These are phyloP conservation scores for Melieria crassipennis DNA, from an alignment of 2,888 invertebrate genomes.

Conservation along the genomic window DNA sequence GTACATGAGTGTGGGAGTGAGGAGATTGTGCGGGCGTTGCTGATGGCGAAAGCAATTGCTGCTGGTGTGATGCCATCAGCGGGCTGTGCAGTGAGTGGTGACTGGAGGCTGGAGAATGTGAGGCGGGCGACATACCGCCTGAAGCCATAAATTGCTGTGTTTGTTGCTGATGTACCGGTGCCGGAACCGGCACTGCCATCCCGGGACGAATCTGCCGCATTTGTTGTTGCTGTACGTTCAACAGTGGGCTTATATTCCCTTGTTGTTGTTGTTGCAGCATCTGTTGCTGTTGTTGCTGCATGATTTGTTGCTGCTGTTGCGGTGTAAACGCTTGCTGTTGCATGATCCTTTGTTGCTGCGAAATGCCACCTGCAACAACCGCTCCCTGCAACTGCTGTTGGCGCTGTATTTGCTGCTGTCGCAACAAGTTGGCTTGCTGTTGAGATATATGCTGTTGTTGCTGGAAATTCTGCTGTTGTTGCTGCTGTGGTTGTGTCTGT, in stretches of 20 bases:
- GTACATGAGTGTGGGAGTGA: constrained; percentile 46
- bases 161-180: constrained; percentile 49
- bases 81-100: constrained; percentile 62
- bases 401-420: constrained; percentile 47
- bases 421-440: constrained; percentile 45
- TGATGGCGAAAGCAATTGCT: constrained; percentile 54
- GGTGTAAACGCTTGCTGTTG: constrained; percentile 48
- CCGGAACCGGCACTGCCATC: constrained; percentile 45
- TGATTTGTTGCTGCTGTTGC: constrained; percentile 45
- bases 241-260: constrained; percentile 54
- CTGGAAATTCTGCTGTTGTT: constrained; percentile 44
- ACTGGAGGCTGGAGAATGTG: constrained; percentile 59
- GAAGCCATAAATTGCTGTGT: constrained; percentile 49
- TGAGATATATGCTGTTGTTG: constrained; percentile 48
- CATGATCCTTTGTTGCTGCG: constrained; percentile 40
- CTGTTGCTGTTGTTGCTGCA: constrained; percentile 44
- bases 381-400: constrained; percentile 43
- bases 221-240: constrained; percentile 44
- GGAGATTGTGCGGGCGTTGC: constrained; percentile 50
- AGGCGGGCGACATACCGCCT: constrained; percentile 53
- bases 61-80: constrained; percentile 52
- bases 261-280: constrained; percentile 62
- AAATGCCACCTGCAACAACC: constrained; percentile 29
- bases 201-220: constrained; percentile 52
- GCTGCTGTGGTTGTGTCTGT: constrained; percentile 47